Percentiles rank a stretch among this genome's conserved stretches.
Evolutionary conservation across 2,888 invertebrate genomes (phyloP).

Genomic region (Silvanus unidentatus): DNA sequence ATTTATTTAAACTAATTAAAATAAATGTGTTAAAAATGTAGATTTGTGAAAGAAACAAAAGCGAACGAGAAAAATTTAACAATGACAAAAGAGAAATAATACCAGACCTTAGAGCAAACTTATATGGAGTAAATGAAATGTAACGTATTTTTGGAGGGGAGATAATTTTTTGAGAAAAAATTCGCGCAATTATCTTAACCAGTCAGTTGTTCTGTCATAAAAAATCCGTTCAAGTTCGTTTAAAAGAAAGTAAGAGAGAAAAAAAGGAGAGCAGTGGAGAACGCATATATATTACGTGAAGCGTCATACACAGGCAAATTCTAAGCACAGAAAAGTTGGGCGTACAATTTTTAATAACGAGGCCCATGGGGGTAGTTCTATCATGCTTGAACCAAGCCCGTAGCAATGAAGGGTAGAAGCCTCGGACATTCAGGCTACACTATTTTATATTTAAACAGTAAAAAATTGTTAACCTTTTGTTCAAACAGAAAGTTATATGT

Average conservation of each 20-base stretch:
- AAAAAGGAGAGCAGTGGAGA: constrained; percentile 3
- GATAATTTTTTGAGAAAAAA: not conserved
- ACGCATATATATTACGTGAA: constrained; percentile 24
- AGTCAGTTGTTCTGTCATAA: constrained; percentile 2
- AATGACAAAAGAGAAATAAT: too few relatives aligned
- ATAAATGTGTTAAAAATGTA: too few relatives aligned
- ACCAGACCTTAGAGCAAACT: too few relatives aligned
- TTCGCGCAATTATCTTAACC: not conserved
- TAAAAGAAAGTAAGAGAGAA: constrained; percentile 1
- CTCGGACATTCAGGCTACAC: constrained; percentile 13
- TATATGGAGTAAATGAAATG: too few relatives aligned
- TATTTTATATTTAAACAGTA: constrained; percentile 15
- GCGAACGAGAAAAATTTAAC: too few relatives aligned
- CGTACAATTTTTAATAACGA: constrained; percentile 43
- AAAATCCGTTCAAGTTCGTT: constrained; percentile 1
- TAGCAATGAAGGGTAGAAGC: constrained; percentile 15
- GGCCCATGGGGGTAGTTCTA: constrained; percentile 37
- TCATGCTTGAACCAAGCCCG: constrained; percentile 29
- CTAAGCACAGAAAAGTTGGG: constrained; percentile 38
- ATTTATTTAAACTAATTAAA: too few relatives aligned
- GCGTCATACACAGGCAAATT: constrained; percentile 36
- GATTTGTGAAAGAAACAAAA: too few relatives aligned
- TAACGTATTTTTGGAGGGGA: too few relatives aligned
- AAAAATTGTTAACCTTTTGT: constrained; percentile 7
- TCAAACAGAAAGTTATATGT: too few relatives aligned